Conservation (phyloP, 1,140 invertebrate genomes). For the Mycetomoellerius zeteki region DNA sequence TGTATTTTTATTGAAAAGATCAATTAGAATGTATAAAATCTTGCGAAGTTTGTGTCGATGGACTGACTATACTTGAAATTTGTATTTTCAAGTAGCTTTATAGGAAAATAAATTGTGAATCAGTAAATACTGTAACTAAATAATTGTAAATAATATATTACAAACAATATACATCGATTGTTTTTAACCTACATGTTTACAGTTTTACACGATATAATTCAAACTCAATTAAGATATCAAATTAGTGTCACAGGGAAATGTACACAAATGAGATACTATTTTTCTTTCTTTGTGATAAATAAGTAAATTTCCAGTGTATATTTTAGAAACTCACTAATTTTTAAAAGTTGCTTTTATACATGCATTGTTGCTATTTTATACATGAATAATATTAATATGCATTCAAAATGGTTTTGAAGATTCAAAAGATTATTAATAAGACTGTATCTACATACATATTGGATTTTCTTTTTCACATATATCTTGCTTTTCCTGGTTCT, state of each 20-base stretch:
- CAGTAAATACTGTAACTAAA: constrained; percentile 16
- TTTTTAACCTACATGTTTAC: constrained; percentile 14
- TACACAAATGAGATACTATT: constrained; percentile 21
- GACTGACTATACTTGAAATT: constrained; percentile 62
- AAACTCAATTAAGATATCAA: constrained; percentile 55
- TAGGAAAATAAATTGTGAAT: background rate
- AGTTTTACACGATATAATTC: background rate
- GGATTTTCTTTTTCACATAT: background rate
- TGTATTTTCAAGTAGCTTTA: constrained; percentile 39
- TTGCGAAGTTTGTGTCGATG: constrained; percentile 33
- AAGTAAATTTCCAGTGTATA: constrained; percentile 23
- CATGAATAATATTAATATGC: background rate
- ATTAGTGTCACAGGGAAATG: constrained; percentile 21
- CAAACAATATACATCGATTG: constrained; percentile 31
- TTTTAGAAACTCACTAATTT: constrained; percentile 13
- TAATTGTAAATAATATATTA: constrained; percentile 67
- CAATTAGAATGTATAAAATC: constrained; percentile 53
- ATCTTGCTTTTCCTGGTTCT: background rate
- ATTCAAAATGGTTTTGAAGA: background rate
- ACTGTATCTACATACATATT: constrained; percentile 18
- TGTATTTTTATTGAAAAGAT: constrained; percentile 53
- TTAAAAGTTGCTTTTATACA: background rate
- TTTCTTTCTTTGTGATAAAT: background rate
- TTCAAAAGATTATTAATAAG: constrained; percentile 3
- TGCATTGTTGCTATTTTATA: background rate